Evolutionary conservation across 1,140 invertebrate genomes (phyloP).

Genomic region (Drosophila arawakana): DNA sequence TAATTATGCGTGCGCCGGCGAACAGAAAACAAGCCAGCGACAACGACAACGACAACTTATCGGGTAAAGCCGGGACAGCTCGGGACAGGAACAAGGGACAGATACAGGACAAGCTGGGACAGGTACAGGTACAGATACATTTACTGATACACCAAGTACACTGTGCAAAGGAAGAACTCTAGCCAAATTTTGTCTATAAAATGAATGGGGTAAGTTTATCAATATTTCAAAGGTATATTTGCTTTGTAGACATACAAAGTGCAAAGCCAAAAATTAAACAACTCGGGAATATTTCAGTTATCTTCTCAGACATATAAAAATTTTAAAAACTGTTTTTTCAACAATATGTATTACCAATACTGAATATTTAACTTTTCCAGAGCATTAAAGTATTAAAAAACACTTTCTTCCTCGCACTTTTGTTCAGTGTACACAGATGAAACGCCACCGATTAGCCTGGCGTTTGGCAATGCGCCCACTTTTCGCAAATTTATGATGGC

Average conservation of each 20-base stretch:
- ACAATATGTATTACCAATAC: no score
- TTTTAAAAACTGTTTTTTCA: no score
- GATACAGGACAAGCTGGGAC: constrained; percentile 7
- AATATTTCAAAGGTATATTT: no score
- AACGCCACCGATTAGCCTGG: constrained; percentile 76
- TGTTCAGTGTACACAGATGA: constrained; percentile 50
- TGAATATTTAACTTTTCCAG: no score
- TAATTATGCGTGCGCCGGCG: constrained; percentile 78
- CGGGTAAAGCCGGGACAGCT: constrained; percentile 8
- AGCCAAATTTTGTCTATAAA: neutral
- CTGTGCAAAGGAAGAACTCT: constrained; percentile 2
- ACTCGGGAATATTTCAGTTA: no score
- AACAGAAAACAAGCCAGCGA: constrained; percentile 51
- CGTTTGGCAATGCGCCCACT: constrained; percentile 45
- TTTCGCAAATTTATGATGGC: constrained; percentile 74
- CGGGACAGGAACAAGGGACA: constrained; percentile 10
- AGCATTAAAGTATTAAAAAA: no score
- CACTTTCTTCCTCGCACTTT: no score
- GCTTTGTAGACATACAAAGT: no score
- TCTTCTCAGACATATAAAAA: no score
- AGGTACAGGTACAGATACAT: constrained; percentile 30
- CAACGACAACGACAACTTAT: constrained; percentile 35
- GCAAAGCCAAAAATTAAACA: no score
- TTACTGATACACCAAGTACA: constrained; percentile 4
- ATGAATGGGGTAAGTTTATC: no score